A percentile compares a stretch with the other conserved stretches of the same genome.
phyloP scores from a whole-genome alignment of 2,888 invertebrate genomes.

The Piscicola geometra region DNA sequence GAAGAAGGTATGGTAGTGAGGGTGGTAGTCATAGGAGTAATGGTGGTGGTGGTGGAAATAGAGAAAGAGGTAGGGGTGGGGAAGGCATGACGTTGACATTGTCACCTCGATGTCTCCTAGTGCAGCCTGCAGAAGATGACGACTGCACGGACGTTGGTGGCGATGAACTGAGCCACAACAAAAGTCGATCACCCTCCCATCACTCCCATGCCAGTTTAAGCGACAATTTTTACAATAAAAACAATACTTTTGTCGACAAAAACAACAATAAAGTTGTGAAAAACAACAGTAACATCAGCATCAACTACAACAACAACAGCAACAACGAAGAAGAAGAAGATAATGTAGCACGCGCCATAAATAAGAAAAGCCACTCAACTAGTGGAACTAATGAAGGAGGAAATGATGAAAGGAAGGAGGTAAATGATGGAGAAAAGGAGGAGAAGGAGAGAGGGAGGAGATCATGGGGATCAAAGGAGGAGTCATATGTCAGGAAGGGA shows the following conservation, averaged over 20 bases:
- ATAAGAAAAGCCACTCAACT: no score
- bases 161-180: no score
- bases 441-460: no score
- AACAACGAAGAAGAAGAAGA: no score
- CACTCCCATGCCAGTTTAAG: neutral
- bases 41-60: constrained; percentile 1
- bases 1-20: constrained; percentile 16
- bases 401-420: no score
- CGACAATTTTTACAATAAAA: neutral
- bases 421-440: no score
- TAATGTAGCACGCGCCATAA: no score
- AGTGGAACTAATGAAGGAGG: no score
- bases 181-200: no score
- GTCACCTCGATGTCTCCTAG: no score
- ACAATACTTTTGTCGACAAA: neutral
- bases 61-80: neutral
- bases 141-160: neutral
- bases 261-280: neutral
- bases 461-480: no score
- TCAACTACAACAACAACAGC: neutral
- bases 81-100: constrained; percentile 11
- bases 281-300: constrained; percentile 6
- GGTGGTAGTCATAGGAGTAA: neutral
- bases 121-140: neutral
- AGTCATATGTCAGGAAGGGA: no score